Evolutionary conservation across 2,797 vertebrate genomes (phyloP), one percentile per base, ranked within the genome.

Genomic region (Mus minutoides): DNA sequence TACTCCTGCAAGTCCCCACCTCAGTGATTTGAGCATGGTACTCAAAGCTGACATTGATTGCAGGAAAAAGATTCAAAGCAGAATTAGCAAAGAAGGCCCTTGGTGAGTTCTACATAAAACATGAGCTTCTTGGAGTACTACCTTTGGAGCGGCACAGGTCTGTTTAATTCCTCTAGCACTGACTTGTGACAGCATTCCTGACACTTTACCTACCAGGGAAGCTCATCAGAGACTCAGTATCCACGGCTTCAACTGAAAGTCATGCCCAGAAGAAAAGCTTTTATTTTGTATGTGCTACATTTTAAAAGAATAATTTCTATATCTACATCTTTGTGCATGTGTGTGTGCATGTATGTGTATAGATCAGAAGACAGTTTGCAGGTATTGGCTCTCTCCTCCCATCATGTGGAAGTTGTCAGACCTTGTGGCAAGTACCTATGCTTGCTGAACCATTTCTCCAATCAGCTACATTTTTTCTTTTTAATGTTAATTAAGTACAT

Each of bases 101-200:
- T 29, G 14, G 8, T 78, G 43, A 85, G 82, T 37, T 43, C 10
- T n/a, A 29, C 10, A 75, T 75, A 71, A 37, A 37, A 60, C 29
- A 40, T 43, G 91, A 58, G 49, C 37, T 85, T 95, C 54, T 69
- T 56, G 76, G 58, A 56, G 17, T 73, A 34, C 26, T 67, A 17
- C 34, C 14, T 52, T 64, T 24, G 24, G 56, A 78, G 0, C 91
- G 49, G 60, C n/a, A 56, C 34, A 85, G 26, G 52, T 87, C 0
- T 94, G 37, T 24, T 64, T 88, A 31, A 91, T 91, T 94, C 76
- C 19, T 93, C 64, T 37, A 77, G n/a, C 64, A 73, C 60, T 82
- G 60, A 67, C 73, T 96, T 85, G 31, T 86, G 17, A 78, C 11
- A 84, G 34, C 24, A 56, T 6, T 31, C 43, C 14, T 58, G 71